Conservation (phyloP, 2,113 vertebrate genomes). For the Piaya cayana region DNA sequence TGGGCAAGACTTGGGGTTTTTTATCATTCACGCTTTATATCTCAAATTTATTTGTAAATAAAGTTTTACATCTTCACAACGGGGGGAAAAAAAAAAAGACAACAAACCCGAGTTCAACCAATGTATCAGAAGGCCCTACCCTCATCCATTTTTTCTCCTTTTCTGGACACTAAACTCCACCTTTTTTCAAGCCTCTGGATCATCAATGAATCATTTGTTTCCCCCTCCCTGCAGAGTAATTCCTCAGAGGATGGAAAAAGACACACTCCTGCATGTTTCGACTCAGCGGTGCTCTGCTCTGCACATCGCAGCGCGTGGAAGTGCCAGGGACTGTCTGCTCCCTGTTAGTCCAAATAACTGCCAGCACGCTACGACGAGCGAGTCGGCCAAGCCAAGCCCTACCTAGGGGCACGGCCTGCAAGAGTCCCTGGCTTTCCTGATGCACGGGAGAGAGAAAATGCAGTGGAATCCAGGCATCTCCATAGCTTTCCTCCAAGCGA, state of each 20-base stretch:
- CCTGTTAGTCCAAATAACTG: neutral
- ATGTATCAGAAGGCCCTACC: neutral
- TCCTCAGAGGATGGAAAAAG: constrained; percentile 33
- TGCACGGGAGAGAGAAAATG: neutral
- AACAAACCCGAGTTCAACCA: neutral
- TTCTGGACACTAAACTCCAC: neutral
- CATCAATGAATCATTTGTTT: constrained; percentile 43
- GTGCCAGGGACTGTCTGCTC: neutral
- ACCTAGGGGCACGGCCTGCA: neutral
- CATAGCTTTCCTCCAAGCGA: neutral
- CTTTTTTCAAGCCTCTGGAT: constrained; percentile 1
- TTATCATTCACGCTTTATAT: accelerated
- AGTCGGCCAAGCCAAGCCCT: neutral
- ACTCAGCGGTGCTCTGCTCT: neutral
- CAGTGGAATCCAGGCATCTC: neutral
- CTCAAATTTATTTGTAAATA: neutral
- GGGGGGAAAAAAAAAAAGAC: neutral
- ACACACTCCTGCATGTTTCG: neutral
- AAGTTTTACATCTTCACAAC: neutral
- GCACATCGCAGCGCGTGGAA: neutral
- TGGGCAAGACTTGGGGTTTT: neutral
- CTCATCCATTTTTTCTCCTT: neutral
- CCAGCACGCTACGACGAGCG: neutral
- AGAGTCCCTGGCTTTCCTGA: neutral
- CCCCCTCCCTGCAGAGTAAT: neutral